phyloP scores from a whole-genome alignment of 1,140 invertebrate genomes.

The Amphibalanus amphitrite region DNA sequence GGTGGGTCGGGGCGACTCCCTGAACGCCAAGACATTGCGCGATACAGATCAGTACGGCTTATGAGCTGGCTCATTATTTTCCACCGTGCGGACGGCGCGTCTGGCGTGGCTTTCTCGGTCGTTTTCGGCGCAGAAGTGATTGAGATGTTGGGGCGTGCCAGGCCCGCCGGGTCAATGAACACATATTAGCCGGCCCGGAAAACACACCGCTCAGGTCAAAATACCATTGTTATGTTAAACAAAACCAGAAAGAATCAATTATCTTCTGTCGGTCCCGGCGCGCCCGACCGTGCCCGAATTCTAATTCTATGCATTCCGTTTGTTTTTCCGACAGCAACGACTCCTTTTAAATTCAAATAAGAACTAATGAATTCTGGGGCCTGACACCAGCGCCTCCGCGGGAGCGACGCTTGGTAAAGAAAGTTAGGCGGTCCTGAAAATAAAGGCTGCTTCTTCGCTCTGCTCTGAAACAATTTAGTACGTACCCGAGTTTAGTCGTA shows the following conservation, averaged over 20 bases:
- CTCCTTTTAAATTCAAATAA: neutral
- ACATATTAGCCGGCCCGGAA: neutral
- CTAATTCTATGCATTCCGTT: neutral
- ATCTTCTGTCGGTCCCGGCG: neutral
- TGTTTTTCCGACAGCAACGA: neutral
- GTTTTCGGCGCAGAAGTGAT: neutral
- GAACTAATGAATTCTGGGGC: neutral
- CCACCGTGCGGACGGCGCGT: neutral
- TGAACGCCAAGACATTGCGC: neutral
- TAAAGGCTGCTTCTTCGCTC: too few species aligned
- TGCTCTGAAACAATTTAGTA: too few species aligned
- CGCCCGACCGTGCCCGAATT: neutral
- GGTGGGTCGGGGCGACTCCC: neutral
- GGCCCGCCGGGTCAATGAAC: neutral
- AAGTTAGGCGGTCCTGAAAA: too few species aligned
- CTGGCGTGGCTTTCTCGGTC: neutral
- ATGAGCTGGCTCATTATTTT: neutral
- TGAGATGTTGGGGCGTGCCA: neutral
- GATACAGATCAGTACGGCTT: neutral
- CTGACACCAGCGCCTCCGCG: neutral
- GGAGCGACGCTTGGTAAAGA: too few species aligned
- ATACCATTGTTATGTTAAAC: neutral
- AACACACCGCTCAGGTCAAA: neutral
- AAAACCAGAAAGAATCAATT: neutral
- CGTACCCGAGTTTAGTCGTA: too few species aligned